Evolutionary conservation across 2,888 invertebrate genomes (phyloP), one percentile per base, ranked within the genome.

Genomic region (Morpho achilles): DNA sequence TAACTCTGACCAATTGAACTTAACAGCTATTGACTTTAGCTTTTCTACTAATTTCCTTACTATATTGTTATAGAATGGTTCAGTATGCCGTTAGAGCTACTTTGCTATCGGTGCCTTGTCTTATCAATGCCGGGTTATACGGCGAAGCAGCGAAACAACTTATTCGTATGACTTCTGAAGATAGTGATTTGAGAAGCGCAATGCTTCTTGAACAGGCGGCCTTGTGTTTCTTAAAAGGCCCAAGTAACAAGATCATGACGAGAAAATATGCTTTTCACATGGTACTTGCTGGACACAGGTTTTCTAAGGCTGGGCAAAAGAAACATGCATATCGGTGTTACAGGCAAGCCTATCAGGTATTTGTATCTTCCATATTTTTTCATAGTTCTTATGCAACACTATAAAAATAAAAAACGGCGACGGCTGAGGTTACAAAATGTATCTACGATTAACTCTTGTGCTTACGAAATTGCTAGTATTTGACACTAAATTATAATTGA

Each of bases 251-350:
- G 40, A 92, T 92, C 56, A 95, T 97, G 95, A 93, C 95, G 67
- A 92, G 98, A 55, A 99, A 99, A 82, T 98, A 97, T 80, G 97
- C 98, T 10, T 98, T 99, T 82, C 98, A 99, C 76, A 96, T 98
- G 92, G 98, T 99, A 22, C 91, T 99, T 23, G 97, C 99, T 16
- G 99, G 99, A 0, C 98, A 99, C 84, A 92, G 99, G 59, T 99
- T 95, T 84, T 97, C 96, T 8, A 98, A 98, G 80, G 96, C 97
- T 9, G 96, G 96, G 0, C 98, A 98, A 83, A 93, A 96, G 65
- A 96, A 95, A 79, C 99, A 99, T 87, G 96, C 98, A 0, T 92
- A 98, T 62, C 92, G 98, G 67, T 97, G 97, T 74, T 99, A 99
- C 76, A 94, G 94, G 64, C 98, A 98, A 83, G 98, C 98, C 7